A percentile compares a stretch with the other conserved stretches of the same genome.
These are phyloP conservation scores for Volucella zonaria DNA, from an alignment of 2,888 invertebrate species.

Conservation along the genomic window DNA sequence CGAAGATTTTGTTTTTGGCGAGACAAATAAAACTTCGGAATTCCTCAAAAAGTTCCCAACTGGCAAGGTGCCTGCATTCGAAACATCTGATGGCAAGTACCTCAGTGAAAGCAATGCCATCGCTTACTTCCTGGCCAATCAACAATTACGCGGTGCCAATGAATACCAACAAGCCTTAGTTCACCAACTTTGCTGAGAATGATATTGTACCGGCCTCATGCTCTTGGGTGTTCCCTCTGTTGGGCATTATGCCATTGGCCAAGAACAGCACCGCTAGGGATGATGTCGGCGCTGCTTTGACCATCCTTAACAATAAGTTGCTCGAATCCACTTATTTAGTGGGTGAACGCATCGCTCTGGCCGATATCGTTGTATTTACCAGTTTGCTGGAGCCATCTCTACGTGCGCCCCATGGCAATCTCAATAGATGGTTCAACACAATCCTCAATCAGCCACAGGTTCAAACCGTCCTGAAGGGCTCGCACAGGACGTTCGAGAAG, in stretches of 20 bases:
- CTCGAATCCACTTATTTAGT: slow-evolving; percentile 88
- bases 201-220: too few species aligned
- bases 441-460: slow-evolving; percentile 94
- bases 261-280: slow-evolving; percentile 89
- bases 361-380: slow-evolving; percentile 89
- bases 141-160: too few species aligned
- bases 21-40: too few species aligned
- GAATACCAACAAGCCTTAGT: slow-evolving; percentile 86
- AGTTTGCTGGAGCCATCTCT: slow-evolving; percentile 92
- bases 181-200: slow-evolving; percentile 82
- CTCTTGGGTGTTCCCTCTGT: slow-evolving; percentile 96
- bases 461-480: slow-evolving; percentile 85
- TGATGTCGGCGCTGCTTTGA: too few species aligned
- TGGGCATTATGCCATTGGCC: slow-evolving; percentile 79
- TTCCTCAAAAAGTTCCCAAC: slow-evolving; percentile 95
- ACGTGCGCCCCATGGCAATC: too few species aligned
- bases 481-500: too few species aligned
- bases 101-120: too few species aligned
- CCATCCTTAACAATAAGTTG: slow-evolving; percentile 84
- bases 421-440: too few species aligned
- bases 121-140: too few species aligned
- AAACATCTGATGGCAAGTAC: too few species aligned
- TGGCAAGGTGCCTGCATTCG: slow-evolving; percentile 90
- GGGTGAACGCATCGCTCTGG: too few species aligned
- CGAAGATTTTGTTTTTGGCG: too few species aligned